Conservation (phyloP, 2,113 vertebrate genomes). For the Toxotes jaculatrix region DNA sequence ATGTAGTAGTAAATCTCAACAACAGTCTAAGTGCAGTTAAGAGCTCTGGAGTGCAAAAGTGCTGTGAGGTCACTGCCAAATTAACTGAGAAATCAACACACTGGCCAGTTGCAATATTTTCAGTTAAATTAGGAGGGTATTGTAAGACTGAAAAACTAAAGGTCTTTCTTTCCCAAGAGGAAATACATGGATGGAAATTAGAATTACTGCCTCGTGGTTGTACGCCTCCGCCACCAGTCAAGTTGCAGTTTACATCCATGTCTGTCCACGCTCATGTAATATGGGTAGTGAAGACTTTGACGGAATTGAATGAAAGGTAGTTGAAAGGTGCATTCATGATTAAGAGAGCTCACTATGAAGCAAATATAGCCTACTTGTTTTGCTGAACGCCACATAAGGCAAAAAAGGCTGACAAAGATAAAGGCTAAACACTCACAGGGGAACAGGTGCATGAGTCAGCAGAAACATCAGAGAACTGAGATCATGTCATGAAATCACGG, state of each 20-base stretch:
- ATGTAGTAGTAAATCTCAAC: not conserved
- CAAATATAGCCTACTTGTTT: not conserved
- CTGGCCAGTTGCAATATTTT: constrained; percentile 16
- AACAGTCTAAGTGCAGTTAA: not conserved
- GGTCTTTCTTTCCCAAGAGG: not conserved
- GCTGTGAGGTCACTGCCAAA: not conserved
- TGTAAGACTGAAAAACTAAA: not conserved
- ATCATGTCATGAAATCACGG: not conserved
- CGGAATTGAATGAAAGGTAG: too few species aligned
- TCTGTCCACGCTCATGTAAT: too few species aligned
- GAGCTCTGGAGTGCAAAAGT: not conserved
- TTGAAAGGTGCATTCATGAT: not conserved
- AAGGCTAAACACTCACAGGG: not conserved
- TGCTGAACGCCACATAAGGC: not conserved
- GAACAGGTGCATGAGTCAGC: not conserved
- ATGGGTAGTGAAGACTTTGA: too few species aligned
- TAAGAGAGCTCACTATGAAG: not conserved
- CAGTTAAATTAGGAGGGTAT: not conserved
- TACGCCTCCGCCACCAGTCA: too few species aligned
- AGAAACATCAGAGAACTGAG: constrained; percentile 2
- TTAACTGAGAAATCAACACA: not conserved
- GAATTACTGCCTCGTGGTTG: too few species aligned
- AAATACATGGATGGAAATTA: not conserved
- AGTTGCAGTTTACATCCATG: too few species aligned
- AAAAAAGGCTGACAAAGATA: not conserved